phyloP scores from a whole-genome alignment of 2,797 vertebrate species.

The Thamnophis elegans region DNA sequence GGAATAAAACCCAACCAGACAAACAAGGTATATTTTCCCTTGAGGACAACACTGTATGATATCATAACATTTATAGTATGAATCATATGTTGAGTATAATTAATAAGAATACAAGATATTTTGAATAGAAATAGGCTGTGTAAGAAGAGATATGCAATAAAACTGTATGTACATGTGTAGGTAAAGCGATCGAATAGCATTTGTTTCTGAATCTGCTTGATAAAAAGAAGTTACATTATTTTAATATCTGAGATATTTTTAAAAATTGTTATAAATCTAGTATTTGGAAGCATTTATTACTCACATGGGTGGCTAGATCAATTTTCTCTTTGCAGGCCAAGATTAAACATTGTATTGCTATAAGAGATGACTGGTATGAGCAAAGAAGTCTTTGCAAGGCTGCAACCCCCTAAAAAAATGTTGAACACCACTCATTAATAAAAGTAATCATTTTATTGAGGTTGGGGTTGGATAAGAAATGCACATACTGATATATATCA shows the following conservation, averaged over 20 bases:
- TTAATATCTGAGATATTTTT: not conserved
- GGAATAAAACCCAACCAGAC: slow-evolving; percentile 93
- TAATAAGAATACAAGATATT: not conserved
- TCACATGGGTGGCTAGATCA: too few species aligned
- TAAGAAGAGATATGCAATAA: not conserved
- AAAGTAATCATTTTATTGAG: not conserved
- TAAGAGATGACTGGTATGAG: not conserved
- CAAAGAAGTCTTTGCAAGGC: not conserved
- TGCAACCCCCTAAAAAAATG: not conserved
- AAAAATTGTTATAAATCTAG: not conserved
- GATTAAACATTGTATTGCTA: not conserved
- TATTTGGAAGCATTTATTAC: not conserved
- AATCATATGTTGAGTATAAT: not conserved
- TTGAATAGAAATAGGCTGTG: not conserved
- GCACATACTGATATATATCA: not conserved
- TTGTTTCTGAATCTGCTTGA: not conserved
- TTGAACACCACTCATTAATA: not conserved
- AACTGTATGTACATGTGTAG: not conserved
- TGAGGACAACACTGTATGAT: not conserved
- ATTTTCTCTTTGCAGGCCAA: not conserved
- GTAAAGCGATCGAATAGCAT: not conserved
- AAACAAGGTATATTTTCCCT: slow-evolving; percentile 76
- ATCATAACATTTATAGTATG: not conserved
- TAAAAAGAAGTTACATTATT: not conserved
- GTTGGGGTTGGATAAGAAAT: not conserved